These are phyloP conservation scores for Peromyscus attwateri DNA, from an alignment of 2,797 vertebrate genomes.

Conservation along the genomic window DNA sequence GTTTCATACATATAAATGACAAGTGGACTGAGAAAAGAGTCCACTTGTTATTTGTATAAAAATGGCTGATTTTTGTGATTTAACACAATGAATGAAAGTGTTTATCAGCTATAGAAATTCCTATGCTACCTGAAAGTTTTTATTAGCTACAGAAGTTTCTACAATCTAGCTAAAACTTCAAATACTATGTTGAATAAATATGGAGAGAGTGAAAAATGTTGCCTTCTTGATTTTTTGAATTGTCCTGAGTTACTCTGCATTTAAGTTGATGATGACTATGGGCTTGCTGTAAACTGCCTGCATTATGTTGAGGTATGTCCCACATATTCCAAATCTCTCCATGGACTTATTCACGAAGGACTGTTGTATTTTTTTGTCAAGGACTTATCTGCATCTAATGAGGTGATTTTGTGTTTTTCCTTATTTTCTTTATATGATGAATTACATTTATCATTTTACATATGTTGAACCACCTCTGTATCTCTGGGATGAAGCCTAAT, in stretches of 20 bases:
- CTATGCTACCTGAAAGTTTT: no score
- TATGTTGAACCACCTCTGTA: neutral
- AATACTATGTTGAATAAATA: neutral
- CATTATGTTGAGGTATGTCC: neutral
- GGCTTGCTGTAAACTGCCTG: neutral
- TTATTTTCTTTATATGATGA: neutral
- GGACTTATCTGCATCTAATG: neutral
- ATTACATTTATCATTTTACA: neutral
- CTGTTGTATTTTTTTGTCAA: neutral
- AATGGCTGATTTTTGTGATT: neutral
- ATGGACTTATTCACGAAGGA: neutral
- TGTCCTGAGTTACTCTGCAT: neutral
- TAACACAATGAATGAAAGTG: neutral
- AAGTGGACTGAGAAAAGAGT: neutral
- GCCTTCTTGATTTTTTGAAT: neutral
- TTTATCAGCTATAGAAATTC: neutral
- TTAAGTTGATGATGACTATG: neutral
- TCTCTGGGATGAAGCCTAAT: neutral
- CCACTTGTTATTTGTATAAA: neutral
- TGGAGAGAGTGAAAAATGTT: neutral
- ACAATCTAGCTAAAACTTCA: neutral
- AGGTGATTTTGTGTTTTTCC: neutral
- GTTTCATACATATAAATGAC: neutral
- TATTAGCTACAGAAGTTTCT: no score
- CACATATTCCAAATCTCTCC: neutral